Percentiles rank a stretch among this genome's conserved stretches.
These are phyloP conservation scores for Meloidogyne hapla DNA, from an alignment of 1,140 invertebrate species.

Conservation along the genomic window DNA sequence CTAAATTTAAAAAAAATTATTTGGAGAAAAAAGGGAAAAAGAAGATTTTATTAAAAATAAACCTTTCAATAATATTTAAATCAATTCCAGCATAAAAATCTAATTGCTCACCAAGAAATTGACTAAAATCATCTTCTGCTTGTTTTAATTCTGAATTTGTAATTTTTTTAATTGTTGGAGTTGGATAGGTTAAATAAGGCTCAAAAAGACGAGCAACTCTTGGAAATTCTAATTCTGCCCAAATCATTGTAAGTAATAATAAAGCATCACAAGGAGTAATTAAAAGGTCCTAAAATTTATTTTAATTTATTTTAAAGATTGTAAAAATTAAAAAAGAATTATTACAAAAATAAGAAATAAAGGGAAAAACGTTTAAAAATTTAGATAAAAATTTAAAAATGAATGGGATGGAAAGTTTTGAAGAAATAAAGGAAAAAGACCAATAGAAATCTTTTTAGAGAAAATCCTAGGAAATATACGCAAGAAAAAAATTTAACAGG, in stretches of 20 bases:
- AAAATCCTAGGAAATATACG: too few species aligned
- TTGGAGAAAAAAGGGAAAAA: too few species aligned
- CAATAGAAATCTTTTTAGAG: too few species aligned
- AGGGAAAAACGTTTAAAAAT: too few species aligned
- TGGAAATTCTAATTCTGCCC: slow-evolving; percentile 15
- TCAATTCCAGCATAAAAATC: neutral
- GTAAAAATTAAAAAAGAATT: neutral
- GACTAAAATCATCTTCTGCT: slow-evolving; percentile 21
- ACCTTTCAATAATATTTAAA: neutral
- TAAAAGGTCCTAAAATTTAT: slow-evolving; percentile 7
- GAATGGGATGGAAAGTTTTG: too few species aligned
- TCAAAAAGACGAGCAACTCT: slow-evolving; percentile 12
- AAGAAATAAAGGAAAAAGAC: too few species aligned
- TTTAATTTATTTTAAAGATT: neutral
- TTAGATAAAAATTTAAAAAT: too few species aligned
- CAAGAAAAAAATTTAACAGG: too few species aligned
- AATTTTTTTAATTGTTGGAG: neutral
- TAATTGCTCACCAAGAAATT: slow-evolving; percentile 20
- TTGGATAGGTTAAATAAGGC: slow-evolving; percentile 8
- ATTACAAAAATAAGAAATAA: neutral
- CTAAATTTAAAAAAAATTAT: too few species aligned
- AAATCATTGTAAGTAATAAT: slow-evolving; percentile 21
- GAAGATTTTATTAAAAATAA: too few species aligned
- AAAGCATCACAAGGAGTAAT: slow-evolving; percentile 23
- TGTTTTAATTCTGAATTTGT: slow-evolving; percentile 23